Evolutionary conservation across 2,888 invertebrate species (phyloP).

Genomic region (Drosophila anomalipes): DNA sequence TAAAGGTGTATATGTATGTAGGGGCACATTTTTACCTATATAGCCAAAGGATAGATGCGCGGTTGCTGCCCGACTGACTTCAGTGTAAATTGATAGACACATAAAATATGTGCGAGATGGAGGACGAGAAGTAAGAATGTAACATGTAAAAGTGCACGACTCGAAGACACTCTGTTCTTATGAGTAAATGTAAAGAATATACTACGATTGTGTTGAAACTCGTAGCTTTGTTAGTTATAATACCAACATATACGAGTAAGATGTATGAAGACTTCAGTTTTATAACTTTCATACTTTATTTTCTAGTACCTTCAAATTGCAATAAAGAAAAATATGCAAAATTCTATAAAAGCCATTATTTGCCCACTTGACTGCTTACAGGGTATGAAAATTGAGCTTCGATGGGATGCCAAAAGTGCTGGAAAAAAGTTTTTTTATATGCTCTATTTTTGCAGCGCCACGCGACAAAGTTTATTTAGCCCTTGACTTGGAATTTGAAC

Average conservation of each 20-base stretch:
- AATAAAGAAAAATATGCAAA: background rate
- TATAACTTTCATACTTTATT: too few species aligned
- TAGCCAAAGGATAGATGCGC: conserved; percentile 56
- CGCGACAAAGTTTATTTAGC: conserved; percentile 75
- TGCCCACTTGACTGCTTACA: background rate
- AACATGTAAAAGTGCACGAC: background rate
- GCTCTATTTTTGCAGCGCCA: conserved; percentile 13
- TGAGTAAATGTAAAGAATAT: background rate
- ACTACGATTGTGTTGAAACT: background rate
- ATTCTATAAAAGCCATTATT: background rate
- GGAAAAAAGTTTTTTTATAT: background rate
- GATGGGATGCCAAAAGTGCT: conserved; percentile 18
- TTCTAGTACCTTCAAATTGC: background rate
- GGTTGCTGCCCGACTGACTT: conserved; percentile 37
- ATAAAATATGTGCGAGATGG: conserved; percentile 53
- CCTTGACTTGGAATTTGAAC: conserved; percentile 73
- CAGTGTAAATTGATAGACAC: conserved; percentile 72
- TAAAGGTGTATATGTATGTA: background rate
- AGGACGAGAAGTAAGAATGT: conserved; percentile 16
- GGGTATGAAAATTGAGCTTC: conserved; percentile 14
- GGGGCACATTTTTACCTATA: background rate
- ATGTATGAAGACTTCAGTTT: background rate
- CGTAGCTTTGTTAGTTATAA: background rate
- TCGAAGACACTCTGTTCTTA: background rate
- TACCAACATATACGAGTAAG: background rate